A percentile compares a stretch with the other conserved stretches of the same genome.
phyloP scores from a whole-genome alignment of 2,113 vertebrate species.

The Corydoras maculifer region DNA sequence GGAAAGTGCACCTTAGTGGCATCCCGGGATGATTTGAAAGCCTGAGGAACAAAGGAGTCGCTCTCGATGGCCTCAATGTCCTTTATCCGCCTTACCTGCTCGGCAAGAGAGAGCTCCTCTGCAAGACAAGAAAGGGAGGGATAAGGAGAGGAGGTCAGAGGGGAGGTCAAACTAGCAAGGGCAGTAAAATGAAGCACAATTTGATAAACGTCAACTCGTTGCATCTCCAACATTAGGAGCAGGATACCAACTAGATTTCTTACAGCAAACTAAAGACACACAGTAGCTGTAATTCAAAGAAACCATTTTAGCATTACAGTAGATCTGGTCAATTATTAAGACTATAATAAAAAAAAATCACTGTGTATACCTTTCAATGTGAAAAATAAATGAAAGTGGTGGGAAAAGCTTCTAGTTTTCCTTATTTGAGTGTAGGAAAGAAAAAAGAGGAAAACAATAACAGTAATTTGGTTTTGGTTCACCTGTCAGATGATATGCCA shows the following conservation, averaged over 20 bases:
- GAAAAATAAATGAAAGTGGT: not conserved
- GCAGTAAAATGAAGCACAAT: not conserved
- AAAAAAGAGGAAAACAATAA: conserved; percentile 36
- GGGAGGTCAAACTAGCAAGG: conserved; percentile 29
- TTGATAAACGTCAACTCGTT: conserved; percentile 6
- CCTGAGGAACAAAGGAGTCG: conserved; percentile 91
- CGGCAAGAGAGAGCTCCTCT: conserved; percentile 83
- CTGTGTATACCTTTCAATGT: not conserved
- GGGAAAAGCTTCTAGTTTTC: conserved; percentile 36
- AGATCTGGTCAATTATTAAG: not conserved
- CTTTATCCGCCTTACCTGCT: conserved; percentile 92
- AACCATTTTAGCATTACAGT: not conserved
- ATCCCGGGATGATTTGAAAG: conserved; percentile 92
- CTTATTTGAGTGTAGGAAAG: conserved; percentile 26
- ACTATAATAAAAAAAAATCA: not conserved
- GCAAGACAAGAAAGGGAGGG: conserved; percentile 45
- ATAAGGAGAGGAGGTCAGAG: conserved; percentile 1
- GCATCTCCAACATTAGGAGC: not conserved
- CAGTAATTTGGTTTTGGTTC: conserved; percentile 56
- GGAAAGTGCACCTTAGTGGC: conserved; percentile 77
- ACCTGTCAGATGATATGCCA: conserved; percentile 59
- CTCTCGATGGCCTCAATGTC: conserved; percentile 96
- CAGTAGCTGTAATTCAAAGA: not conserved
- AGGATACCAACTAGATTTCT: not conserved
- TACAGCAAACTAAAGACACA: not conserved